Evolutionary conservation across 1,140 invertebrate species (phyloP).

Genomic region (Pemphigus obesinymphae): DNA sequence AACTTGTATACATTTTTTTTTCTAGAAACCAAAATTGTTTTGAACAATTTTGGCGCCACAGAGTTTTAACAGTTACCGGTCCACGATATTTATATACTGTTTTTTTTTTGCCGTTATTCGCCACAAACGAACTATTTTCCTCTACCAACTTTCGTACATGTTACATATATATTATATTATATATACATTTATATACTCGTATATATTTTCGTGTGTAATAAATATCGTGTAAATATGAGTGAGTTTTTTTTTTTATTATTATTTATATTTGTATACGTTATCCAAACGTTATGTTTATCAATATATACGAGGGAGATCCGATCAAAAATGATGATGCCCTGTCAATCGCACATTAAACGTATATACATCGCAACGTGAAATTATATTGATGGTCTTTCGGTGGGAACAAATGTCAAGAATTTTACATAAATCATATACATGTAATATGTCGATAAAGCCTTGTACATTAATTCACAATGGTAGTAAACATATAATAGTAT

Average conservation of each 20-base stretch:
- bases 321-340: not conserved
- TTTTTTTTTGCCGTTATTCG: not conserved
- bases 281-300: not conserved
- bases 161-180: too few relatives aligned
- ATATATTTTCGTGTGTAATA: not conserved
- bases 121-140: not conserved
- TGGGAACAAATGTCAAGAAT: not conserved
- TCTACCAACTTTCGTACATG: too few relatives aligned
- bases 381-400: not conserved
- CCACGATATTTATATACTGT: not conserved
- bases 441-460: not conserved
- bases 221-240: not conserved
- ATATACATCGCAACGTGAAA: not conserved
- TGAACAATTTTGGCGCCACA: not conserved
- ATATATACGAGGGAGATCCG: not conserved
- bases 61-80: not conserved
- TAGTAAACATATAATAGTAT: too few relatives aligned
- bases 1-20: not conserved
- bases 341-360: constrained; percentile 7
- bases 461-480: not conserved
- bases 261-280: too few relatives aligned
- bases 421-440: not conserved
- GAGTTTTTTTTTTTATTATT: not conserved
- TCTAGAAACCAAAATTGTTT: not conserved
- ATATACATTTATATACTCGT: not conserved